Evolutionary conservation across 1,140 invertebrate genomes (phyloP).

Genomic region (Trichogramma pretiosum): DNA sequence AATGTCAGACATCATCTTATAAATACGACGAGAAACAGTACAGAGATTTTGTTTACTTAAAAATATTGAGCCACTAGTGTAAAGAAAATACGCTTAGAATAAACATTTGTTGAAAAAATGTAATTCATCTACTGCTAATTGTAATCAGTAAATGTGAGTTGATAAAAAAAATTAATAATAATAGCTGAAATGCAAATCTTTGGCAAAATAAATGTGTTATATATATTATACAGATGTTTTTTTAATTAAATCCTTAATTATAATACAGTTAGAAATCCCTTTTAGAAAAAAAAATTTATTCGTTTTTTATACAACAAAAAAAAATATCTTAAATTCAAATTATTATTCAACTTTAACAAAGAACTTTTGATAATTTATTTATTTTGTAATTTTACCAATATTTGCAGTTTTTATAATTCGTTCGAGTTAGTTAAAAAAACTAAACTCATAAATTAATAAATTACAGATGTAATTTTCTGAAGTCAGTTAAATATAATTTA

Average conservation of each 20-base stretch:
- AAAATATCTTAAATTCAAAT: background rate
- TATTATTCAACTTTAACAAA: background rate
- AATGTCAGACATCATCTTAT: no score
- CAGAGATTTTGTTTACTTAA: conserved; percentile 7
- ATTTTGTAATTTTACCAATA: conserved; percentile 1
- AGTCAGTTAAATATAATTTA: no score
- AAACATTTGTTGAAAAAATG: conserved; percentile 7
- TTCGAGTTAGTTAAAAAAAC: no score
- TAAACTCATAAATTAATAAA: no score
- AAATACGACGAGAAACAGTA: conserved; percentile 8
- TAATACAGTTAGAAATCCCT: no score
- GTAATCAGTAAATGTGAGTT: conserved; percentile 3
- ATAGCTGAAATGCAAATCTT: conserved; percentile 13
- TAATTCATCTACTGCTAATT: conserved; percentile 10
- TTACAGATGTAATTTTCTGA: no score
- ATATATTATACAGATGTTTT: conserved; percentile 5
- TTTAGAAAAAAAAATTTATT: no score
- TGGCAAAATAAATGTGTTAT: conserved; percentile 17
- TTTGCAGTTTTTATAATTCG: no score
- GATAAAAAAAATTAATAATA: conserved; percentile 13
- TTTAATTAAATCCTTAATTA: no score
- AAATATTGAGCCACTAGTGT: conserved; percentile 6
- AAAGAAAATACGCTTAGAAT: conserved; percentile 11
- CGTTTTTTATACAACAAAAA: no score
- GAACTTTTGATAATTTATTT: background rate